A percentile compares a stretch with the other conserved stretches of the same genome.
These are phyloP conservation scores for Tanytarsus gracilentus DNA, from an alignment of 2,888 invertebrate genomes.

Conservation along the genomic window DNA sequence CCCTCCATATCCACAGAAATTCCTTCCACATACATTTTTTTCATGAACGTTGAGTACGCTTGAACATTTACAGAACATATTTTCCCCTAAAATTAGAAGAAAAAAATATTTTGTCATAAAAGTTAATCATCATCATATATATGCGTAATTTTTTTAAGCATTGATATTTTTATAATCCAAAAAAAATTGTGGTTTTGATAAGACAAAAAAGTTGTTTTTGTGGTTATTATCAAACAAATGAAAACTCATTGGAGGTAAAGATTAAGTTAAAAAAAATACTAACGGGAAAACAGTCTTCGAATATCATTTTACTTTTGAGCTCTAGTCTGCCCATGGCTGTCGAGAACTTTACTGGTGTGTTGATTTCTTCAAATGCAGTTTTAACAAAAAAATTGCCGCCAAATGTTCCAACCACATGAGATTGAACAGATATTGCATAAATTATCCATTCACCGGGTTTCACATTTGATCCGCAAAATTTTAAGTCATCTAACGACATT, in stretches of 20 bases:
- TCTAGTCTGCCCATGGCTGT: constrained; percentile 66
- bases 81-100: constrained; percentile 52
- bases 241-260: background rate
- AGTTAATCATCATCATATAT: background rate
- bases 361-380: constrained; percentile 60
- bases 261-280: constrained; percentile 38
- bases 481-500: constrained; percentile 30
- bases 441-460: constrained; percentile 56
- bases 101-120: background rate
- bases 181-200: background rate
- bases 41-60: constrained; percentile 71
- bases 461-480: constrained; percentile 46
- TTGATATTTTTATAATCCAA: background rate
- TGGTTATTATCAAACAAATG: background rate
- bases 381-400: constrained; percentile 62
- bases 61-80: constrained; percentile 66
- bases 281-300: constrained; percentile 74
- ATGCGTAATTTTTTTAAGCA: constrained; percentile 24
- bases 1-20: constrained; percentile 51
- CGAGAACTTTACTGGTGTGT: constrained; percentile 62
- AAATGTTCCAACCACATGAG: constrained; percentile 56
- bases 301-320: constrained; percentile 58
- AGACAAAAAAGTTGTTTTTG: background rate
- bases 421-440: constrained; percentile 60
- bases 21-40: constrained; percentile 61